A percentile compares a stretch with the other conserved stretches of the same genome.
phyloP scores from a whole-genome alignment of 1,140 invertebrate genomes.

The Drosophila pachea region DNA sequence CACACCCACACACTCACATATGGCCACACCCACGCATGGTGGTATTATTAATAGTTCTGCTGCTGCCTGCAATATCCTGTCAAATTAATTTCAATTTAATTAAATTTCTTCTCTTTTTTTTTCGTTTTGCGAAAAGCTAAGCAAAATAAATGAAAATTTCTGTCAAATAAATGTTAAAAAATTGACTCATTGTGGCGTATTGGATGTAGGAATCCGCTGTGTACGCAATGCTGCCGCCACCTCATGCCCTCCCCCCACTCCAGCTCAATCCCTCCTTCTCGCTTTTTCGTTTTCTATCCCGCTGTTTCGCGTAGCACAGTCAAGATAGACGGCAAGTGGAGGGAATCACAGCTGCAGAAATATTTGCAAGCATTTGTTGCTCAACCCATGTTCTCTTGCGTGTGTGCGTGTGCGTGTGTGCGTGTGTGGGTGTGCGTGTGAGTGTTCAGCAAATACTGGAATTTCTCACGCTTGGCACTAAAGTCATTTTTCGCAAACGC shows the following conservation, averaged over 20 bases:
- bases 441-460: slow-evolving; percentile 29
- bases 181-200: slow-evolving; percentile 70
- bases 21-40: slow-evolving; percentile 30
- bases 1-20: slow-evolving; percentile 15
- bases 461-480: slow-evolving; percentile 69
- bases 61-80: slow-evolving; percentile 65
- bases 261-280: neutral
- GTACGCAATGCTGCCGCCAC: neutral
- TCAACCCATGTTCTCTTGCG: slow-evolving; percentile 33
- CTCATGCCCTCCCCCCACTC: neutral
- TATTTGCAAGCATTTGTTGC: slow-evolving; percentile 73
- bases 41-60: slow-evolving; percentile 73
- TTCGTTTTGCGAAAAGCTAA: slow-evolving; percentile 35
- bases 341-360: slow-evolving; percentile 74
- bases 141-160: slow-evolving; percentile 74
- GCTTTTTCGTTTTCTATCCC: neutral
- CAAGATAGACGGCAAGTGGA: slow-evolving; percentile 29
- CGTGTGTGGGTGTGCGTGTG: slow-evolving; percentile 15
- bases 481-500: slow-evolving; percentile 65
- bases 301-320: slow-evolving; percentile 13
- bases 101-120: slow-evolving; percentile 69
- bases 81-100: slow-evolving; percentile 78
- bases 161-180: slow-evolving; percentile 78
- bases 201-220: slow-evolving; percentile 23
- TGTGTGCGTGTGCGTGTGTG: slow-evolving; percentile 13